Evolutionary conservation across 2,113 vertebrate species (phyloP).

Genomic region (Chaetura pelagica): DNA sequence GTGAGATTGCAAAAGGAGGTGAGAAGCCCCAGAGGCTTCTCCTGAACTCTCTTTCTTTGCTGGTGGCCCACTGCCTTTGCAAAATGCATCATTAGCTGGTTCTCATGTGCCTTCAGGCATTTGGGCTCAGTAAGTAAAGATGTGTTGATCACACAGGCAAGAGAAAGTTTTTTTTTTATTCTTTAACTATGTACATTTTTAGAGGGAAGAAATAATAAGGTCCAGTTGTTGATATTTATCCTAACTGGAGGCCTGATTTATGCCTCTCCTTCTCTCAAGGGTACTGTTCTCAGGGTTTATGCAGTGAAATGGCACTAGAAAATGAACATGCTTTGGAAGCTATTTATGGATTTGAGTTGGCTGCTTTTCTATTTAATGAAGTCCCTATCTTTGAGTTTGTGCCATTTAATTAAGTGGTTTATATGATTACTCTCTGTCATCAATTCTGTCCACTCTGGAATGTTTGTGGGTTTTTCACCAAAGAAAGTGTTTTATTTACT

Average conservation of each 20-base stretch:
- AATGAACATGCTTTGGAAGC: background rate
- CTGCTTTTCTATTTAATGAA: conserved; percentile 23
- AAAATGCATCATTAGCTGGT: background rate
- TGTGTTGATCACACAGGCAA: background rate
- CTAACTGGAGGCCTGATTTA: background rate
- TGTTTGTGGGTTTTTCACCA: background rate
- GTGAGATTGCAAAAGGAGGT: background rate
- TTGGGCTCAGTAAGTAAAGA: background rate
- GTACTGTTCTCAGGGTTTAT: background rate
- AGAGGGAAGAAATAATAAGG: background rate
- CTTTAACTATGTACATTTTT: background rate
- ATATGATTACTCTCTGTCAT: conserved; percentile 60
- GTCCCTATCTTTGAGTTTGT: conserved; percentile 32
- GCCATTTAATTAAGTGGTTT: conserved; percentile 56
- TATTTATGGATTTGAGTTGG: conserved; percentile 45
- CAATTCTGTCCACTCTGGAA: conserved; percentile 26
- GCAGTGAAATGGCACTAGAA: background rate
- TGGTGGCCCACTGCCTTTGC: background rate
- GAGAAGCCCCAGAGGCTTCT: background rate
- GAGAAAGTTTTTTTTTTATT: background rate
- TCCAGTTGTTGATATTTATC: background rate
- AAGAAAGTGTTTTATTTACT: conserved; percentile 14
- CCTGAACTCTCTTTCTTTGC: background rate
- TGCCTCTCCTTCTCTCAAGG: background rate
- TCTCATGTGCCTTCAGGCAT: background rate